Percentiles rank a stretch among this genome's conserved stretches.
Evolutionary conservation across 1,140 invertebrate species (phyloP).

Genomic region (Neocloeon triangulifer): DNA sequence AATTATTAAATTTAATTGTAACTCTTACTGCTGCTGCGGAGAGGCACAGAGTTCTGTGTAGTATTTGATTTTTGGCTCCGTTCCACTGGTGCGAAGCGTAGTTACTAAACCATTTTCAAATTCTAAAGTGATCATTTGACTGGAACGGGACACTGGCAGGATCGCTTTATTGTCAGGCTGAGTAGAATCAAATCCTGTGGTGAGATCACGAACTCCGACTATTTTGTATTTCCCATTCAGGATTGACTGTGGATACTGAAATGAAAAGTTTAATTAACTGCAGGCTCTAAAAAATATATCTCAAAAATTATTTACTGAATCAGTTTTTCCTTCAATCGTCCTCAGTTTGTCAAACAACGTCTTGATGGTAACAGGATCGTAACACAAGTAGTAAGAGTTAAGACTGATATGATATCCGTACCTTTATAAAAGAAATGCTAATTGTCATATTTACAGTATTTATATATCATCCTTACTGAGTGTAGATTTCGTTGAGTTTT

Average conservation of each 20-base stretch:
- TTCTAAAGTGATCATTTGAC: conserved; percentile 93
- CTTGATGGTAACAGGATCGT: conserved; percentile 44
- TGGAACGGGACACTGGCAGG: conserved; percentile 48
- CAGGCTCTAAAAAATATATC: neutral
- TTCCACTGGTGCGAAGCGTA: conserved; percentile 89
- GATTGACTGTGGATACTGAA: conserved; percentile 52
- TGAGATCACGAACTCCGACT: conserved; percentile 59
- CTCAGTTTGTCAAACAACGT: conserved; percentile 64
- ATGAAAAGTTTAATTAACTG: neutral
- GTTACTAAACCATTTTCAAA: conserved; percentile 70
- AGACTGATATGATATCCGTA: conserved; percentile 67
- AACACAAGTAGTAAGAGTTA: conserved; percentile 77
- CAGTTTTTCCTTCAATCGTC: conserved; percentile 36
- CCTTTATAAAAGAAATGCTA: conserved; percentile 12
- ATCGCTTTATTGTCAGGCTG: conserved; percentile 45
- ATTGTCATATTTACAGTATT: neutral
- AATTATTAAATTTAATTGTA: neutral
- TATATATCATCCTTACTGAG: conserved; percentile 6
- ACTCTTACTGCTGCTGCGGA: conserved; percentile 36
- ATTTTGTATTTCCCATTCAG: conserved; percentile 48
- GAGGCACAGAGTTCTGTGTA: conserved; percentile 74
- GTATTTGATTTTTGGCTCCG: conserved; percentile 97
- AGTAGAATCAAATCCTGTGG: conserved; percentile 64
- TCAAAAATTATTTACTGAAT: conserved; percentile 30
- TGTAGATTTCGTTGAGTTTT: conserved; percentile 65